phyloP scores from a whole-genome alignment of 2,797 vertebrate genomes.

The Tenualosa thibaudeaui region DNA sequence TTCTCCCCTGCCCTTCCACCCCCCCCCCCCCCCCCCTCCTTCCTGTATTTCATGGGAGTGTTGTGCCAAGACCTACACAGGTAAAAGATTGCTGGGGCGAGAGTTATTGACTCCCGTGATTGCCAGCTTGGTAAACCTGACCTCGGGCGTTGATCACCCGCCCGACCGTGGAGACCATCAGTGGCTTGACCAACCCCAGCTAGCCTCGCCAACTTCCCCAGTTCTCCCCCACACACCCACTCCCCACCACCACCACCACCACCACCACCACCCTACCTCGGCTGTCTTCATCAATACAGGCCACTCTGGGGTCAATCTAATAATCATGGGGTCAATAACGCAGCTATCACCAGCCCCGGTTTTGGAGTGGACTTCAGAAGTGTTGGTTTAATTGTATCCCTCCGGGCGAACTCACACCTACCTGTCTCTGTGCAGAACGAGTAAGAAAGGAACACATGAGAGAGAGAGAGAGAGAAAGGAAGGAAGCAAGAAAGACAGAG shows the following conservation, averaged over 20 bases:
- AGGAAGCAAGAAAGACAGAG: background rate
- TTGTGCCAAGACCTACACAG: slow-evolving; percentile 69
- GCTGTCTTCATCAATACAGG: slow-evolving; percentile 76
- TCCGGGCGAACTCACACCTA: slow-evolving; percentile 66
- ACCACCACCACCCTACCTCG: slow-evolving; percentile 48
- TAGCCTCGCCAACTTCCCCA: background rate
- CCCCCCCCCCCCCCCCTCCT: slow-evolving; percentile 44
- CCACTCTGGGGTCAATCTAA: slow-evolving; percentile 79
- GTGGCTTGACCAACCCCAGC: slow-evolving; percentile 38
- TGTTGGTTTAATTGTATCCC: slow-evolving; percentile 71
- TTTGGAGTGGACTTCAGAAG: slow-evolving; percentile 68
- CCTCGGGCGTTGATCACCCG: slow-evolving; percentile 71
- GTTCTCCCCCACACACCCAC: slow-evolving; percentile 37
- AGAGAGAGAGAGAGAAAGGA: background rate
- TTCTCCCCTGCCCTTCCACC: slow-evolving; percentile 32
- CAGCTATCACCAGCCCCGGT: slow-evolving; percentile 54
- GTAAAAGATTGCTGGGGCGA: slow-evolving; percentile 67
- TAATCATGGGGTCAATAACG: slow-evolving; percentile 80
- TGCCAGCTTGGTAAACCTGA: slow-evolving; percentile 79
- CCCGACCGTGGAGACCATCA: slow-evolving; percentile 37
- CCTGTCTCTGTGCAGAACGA: slow-evolving; percentile 51
- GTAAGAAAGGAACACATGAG: background rate
- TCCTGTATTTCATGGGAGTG: slow-evolving; percentile 55
- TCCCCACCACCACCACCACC: slow-evolving; percentile 39
- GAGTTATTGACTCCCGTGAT: slow-evolving; percentile 82